These are phyloP conservation scores for Trichoplusia ni DNA, from an alignment of 1,140 invertebrate species.

Conservation along the genomic window DNA sequence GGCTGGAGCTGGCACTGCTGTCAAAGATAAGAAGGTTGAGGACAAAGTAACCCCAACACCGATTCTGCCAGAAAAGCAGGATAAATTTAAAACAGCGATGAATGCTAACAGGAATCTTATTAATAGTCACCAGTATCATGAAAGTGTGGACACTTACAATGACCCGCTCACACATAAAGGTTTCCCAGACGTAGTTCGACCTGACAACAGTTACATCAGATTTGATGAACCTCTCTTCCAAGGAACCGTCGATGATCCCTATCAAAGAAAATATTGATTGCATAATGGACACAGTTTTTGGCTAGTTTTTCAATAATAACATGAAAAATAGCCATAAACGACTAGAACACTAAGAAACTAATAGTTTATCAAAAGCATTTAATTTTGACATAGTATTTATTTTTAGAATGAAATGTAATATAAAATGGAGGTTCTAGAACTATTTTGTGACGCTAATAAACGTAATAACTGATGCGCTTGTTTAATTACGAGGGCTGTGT, in stretches of 20 bases:
- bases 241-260: slow-evolving; percentile 70
- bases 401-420: slow-evolving; percentile 29
- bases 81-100: slow-evolving; percentile 57
- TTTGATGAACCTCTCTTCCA: slow-evolving; percentile 77
- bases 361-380: slow-evolving; percentile 12
- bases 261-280: slow-evolving; percentile 70
- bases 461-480: slow-evolving; percentile 65
- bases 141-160: slow-evolving; percentile 56
- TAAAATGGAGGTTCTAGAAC: slow-evolving; percentile 40
- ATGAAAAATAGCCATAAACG: slow-evolving; percentile 42
- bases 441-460: slow-evolving; percentile 70
- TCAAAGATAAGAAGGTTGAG: slow-evolving; percentile 74
- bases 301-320: slow-evolving; percentile 35
- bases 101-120: slow-evolving; percentile 65
- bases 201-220: slow-evolving; percentile 68
- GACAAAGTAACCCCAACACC: slow-evolving; percentile 75
- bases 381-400: slow-evolving; percentile 35
- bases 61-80: slow-evolving; percentile 70
- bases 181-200: slow-evolving; percentile 64
- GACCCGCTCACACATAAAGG: slow-evolving; percentile 65
- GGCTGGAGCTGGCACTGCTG: slow-evolving; percentile 60
- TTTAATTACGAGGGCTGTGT: slow-evolving; percentile 69
- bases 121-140: slow-evolving; percentile 79
- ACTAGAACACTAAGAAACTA: neutral
- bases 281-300: slow-evolving; percentile 27